Evolutionary conservation across 1,140 invertebrate genomes (phyloP).

Genomic region (Ceratosolen solmsi): DNA sequence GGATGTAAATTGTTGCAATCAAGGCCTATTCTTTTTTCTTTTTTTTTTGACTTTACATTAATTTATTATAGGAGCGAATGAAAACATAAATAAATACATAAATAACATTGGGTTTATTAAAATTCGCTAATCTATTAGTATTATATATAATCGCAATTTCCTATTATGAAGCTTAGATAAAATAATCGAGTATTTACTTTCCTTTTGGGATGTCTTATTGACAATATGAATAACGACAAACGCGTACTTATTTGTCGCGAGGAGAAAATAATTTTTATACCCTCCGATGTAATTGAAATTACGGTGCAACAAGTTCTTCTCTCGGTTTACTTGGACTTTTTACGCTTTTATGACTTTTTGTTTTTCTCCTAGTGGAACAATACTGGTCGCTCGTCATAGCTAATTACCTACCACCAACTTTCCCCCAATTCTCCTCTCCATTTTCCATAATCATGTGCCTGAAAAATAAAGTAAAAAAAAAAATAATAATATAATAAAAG

Average conservation of each 20-base stretch:
- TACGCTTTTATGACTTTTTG: slow-evolving; percentile 8
- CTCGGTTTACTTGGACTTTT: background rate
- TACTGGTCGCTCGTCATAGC: background rate
- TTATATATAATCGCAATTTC: too few relatives aligned
- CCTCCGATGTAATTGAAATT: background rate
- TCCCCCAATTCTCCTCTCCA: background rate
- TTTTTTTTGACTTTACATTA: too few relatives aligned
- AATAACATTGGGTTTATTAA: too few relatives aligned
- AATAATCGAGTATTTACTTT: too few relatives aligned
- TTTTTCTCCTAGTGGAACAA: slow-evolving; percentile 5
- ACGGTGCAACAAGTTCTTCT: slow-evolving; percentile 5
- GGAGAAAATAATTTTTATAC: slow-evolving; percentile 15
- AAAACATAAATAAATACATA: too few relatives aligned
- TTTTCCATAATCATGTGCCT: background rate
- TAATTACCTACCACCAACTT: slow-evolving; percentile 27
- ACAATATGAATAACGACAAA: slow-evolving; percentile 1
- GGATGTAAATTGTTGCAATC: too few relatives aligned
- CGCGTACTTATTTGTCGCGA: background rate
- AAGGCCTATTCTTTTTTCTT: too few relatives aligned
- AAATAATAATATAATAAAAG: too few relatives aligned
- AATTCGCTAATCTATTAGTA: too few relatives aligned
- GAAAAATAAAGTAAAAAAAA: background rate
- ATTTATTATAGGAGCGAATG: too few relatives aligned
- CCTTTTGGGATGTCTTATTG: background rate
- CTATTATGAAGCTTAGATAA: too few relatives aligned